Evolutionary conservation across 2,797 vertebrate genomes (phyloP).

Genomic region (Meda fulgida): DNA sequence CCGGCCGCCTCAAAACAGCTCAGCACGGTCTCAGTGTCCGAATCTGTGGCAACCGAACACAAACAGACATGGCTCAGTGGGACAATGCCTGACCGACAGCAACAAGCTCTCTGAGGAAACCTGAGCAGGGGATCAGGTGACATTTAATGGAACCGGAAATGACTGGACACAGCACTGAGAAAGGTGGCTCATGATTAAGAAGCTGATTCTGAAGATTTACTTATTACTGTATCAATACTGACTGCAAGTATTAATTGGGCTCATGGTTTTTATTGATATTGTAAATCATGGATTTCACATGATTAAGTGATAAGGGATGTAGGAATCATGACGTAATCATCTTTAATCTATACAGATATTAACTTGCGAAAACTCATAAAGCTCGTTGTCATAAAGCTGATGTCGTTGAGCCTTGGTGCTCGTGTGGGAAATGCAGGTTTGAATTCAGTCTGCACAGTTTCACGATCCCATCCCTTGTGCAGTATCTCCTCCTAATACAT

Average conservation of each 20-base stretch:
- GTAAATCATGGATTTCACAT: background rate
- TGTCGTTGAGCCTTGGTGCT: background rate
- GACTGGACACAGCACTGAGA: background rate
- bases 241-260: background rate
- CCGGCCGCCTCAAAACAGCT: constrained; percentile 89
- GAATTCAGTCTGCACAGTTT: background rate
- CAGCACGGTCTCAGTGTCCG: constrained; percentile 88
- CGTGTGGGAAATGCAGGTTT: background rate
- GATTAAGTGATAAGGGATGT: background rate
- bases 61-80: constrained; percentile 35
- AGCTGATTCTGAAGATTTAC: background rate
- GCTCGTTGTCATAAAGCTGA: background rate
- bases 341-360: background rate
- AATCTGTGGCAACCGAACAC: constrained; percentile 79
- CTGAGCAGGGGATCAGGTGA: constrained; percentile 77
- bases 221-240: background rate
- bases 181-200: background rate
- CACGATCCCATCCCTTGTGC: background rate
- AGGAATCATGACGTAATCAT: background rate
- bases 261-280: background rate
- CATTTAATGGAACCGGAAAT: constrained; percentile 67
- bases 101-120: constrained; percentile 74
- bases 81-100: constrained; percentile 33
- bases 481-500: background rate
- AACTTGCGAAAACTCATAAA: background rate